Evolutionary conservation across 2,113 vertebrate species (phyloP).

Genomic region (Phyllopteryx taeniolatus): DNA sequence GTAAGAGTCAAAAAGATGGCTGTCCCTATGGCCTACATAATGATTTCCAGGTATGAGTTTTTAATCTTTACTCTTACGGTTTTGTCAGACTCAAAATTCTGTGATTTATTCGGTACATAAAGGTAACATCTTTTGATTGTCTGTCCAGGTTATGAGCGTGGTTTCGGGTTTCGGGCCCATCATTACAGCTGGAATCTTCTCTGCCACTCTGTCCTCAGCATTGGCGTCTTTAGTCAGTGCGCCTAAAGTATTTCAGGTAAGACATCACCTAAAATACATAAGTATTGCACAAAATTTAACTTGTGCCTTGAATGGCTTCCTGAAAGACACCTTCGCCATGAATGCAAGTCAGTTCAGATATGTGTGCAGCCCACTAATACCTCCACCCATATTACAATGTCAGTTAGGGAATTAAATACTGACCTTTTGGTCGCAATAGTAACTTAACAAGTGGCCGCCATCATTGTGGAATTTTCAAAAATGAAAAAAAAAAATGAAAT

Average conservation of each 20-base stretch:
- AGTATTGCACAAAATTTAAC: neutral
- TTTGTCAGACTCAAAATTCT: neutral
- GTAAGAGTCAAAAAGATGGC: conserved; percentile 27
- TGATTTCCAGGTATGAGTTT: conserved; percentile 80
- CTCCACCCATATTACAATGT: neutral
- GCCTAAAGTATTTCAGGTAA: conserved; percentile 97
- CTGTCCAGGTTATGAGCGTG: conserved; percentile 88
- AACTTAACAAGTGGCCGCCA: no score
- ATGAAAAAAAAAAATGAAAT: no score
- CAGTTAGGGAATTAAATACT: neutral
- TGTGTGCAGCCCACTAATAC: neutral
- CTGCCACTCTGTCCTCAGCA: conserved; percentile 95
- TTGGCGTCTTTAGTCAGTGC: conserved; percentile 96
- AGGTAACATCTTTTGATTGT: neutral
- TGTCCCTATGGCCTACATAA: conserved; percentile 86
- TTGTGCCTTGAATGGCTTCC: neutral
- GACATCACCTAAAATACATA: neutral
- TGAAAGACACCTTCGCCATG: neutral
- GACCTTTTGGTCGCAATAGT: neutral
- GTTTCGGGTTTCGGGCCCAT: conserved; percentile 94
- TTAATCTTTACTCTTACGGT: neutral
- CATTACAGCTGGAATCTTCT: conserved; percentile 96
- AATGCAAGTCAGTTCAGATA: neutral
- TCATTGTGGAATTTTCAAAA: no score
- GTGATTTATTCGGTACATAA: neutral